Percentiles rank a stretch among this genome's conserved stretches.
These are phyloP conservation scores for Larimichthys polyactis DNA, from an alignment of 2,113 vertebrate species.

Conservation along the genomic window DNA sequence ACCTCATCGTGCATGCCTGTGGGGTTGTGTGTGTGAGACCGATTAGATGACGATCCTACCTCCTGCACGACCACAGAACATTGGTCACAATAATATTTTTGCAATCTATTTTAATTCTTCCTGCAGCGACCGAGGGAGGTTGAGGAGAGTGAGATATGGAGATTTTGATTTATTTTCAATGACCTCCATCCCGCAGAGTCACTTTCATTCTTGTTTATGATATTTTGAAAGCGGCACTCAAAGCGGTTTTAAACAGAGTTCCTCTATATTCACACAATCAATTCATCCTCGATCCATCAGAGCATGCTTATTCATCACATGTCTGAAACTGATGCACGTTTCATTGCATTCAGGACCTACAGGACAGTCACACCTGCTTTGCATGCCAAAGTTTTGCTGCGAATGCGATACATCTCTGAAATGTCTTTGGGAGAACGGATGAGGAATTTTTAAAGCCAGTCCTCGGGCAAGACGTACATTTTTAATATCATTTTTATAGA, in stretches of 20 bases:
- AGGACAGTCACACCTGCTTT: conserved; percentile 26
- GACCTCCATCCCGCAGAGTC: not conserved
- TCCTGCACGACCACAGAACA: no score
- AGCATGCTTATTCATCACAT: conserved; percentile 7
- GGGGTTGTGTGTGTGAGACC: not conserved
- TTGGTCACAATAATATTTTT: not conserved
- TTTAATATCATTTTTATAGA: conserved; percentile 82
- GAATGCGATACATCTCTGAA: conserved; percentile 40
- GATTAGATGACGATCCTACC: not conserved
- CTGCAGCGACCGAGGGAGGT: not conserved
- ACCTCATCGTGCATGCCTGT: not conserved
- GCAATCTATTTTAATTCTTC: no score
- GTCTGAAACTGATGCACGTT: conserved; percentile 47
- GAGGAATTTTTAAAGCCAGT: conserved; percentile 70
- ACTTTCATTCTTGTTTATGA: conserved; percentile 37
- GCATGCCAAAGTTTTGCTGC: conserved; percentile 42
- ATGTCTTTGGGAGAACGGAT: conserved; percentile 53
- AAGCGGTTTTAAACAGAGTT: not conserved
- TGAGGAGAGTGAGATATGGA: not conserved
- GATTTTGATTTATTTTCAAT: not conserved
- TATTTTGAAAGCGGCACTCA: conserved; percentile 13
- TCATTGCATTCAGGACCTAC: conserved; percentile 24
- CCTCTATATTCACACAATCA: conserved; percentile 5
- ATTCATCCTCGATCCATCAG: conserved; percentile 39
- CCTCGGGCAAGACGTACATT: conserved; percentile 77